Evolutionary conservation across 1,140 invertebrate species (phyloP).

Genomic region (Ips nitidus): DNA sequence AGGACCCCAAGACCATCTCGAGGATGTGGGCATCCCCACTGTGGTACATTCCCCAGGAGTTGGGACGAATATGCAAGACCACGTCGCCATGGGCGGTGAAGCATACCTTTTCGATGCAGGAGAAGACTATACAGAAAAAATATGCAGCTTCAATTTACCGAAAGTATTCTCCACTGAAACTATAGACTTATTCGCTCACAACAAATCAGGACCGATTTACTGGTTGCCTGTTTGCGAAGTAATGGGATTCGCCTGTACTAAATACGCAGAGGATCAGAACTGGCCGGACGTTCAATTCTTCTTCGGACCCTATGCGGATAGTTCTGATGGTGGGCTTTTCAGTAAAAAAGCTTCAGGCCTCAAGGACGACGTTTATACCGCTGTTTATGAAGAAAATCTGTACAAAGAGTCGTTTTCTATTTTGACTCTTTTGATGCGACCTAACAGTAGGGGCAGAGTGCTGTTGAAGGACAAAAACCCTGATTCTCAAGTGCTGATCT

Average conservation of each 20-base stretch:
- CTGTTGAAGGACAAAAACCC: constrained; percentile 69
- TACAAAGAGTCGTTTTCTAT: constrained; percentile 68
- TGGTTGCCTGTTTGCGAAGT: constrained; percentile 68
- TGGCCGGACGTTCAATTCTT: constrained; percentile 81
- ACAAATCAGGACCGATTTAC: constrained; percentile 64
- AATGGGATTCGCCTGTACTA: constrained; percentile 75
- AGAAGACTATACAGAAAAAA: constrained; percentile 52
- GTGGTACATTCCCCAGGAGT: constrained; percentile 69
- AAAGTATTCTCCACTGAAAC: constrained; percentile 57
- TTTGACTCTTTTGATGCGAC: constrained; percentile 71
- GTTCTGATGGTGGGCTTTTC: constrained; percentile 74
- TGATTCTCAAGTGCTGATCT: constrained; percentile 68
- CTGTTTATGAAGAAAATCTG: constrained; percentile 67
- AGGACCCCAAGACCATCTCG: constrained; percentile 67
- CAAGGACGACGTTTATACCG: constrained; percentile 64
- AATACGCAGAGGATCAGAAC: constrained; percentile 63
- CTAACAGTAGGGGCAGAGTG: constrained; percentile 72
- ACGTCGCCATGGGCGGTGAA: constrained; percentile 64
- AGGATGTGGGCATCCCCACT: constrained; percentile 59
- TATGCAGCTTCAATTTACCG: constrained; percentile 63
- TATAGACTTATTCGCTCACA: constrained; percentile 59
- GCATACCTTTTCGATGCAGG: constrained; percentile 54
- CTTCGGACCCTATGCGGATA: constrained; percentile 68
- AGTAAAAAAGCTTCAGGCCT: constrained; percentile 67
- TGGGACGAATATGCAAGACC: constrained; percentile 74